Base-by-base conservation (phyloP, 2,113 vertebrate genomes). In the Platichthys flesus region DNA sequence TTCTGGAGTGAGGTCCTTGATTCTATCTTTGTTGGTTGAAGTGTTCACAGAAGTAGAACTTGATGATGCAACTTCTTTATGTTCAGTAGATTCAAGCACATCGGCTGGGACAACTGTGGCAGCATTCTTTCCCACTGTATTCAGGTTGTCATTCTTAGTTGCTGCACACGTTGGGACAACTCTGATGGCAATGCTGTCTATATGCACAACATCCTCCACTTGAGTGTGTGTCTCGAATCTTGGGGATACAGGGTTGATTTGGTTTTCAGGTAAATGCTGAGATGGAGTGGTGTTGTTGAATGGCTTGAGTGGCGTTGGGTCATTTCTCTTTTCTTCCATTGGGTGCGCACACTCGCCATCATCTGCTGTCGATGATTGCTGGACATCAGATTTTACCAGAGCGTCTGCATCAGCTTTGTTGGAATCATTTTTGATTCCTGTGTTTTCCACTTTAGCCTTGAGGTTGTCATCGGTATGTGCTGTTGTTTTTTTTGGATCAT, bases 121-220 rank as follows among this genome's bases (percentile, higher is more conserved):
- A 20, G 51, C 35, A 31, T 24, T 23, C 52, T 83, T 83, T 72
- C 4, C 73, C 9, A 13, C 55, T 37, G 40, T 77, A 28, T 54
- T 51, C 4, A 24, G 10, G 3, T 47, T 62, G 14, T 84, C 70
- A 1, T 55, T 78, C 31, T 74, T 67, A 59, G 31, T 63, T 71
- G 31, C 79, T 47, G 59, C 66, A 51, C 47, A 51, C 1, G 16
- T 51, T 74, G 82, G 75, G 3, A 91, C 58, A 61, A 91, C 87
- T 81, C 61, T 78, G 68, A 92, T 82, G 56, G 88, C 85, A 57
- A 91, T 91, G 55, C 60, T 71, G 69, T 83, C 89, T 57, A 88
- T 90, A 55, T 92, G 83, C 23, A 91, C 73, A 61, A 71, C 51
- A 23, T 85, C 71, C 0, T 71, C 77, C 28, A 60, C 59, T 75